A percentile compares a stretch with the other conserved stretches of the same genome.
Conservation (phyloP, 2,888 invertebrate genomes). For the Rhimphoctona megacephalus region DNA sequence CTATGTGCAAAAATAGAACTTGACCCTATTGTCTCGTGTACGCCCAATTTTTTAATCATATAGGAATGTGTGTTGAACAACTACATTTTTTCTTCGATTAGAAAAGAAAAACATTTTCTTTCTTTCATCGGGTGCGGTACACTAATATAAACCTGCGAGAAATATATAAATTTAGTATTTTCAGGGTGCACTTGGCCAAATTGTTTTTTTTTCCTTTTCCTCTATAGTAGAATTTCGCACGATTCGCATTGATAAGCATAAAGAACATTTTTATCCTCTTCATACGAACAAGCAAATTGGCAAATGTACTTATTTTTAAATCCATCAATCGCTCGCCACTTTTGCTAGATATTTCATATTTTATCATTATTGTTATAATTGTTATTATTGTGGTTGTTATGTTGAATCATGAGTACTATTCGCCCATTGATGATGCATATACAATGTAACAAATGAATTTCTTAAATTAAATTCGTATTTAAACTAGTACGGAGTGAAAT, state of each 20-base stretch:
- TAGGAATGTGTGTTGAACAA: conserved; percentile 76
- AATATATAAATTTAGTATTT: conserved; percentile 1
- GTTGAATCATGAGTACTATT: conserved; percentile 68
- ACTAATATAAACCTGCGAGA: conserved; percentile 34
- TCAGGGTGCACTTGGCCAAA: conserved; percentile 8
- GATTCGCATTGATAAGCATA: neutral
- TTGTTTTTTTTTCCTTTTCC: conserved; percentile 1
- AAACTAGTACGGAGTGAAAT: conserved; percentile 57
- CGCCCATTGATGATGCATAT: conserved; percentile 65
- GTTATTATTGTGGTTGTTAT: conserved; percentile 62
- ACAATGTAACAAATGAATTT: conserved; percentile 69
- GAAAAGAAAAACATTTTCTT: neutral
- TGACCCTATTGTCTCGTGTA: conserved; percentile 73
- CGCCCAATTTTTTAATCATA: conserved; percentile 71
- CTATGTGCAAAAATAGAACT: conserved; percentile 80
- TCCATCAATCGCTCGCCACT: conserved; percentile 2
- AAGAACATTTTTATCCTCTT: neutral
- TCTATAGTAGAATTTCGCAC: conserved; percentile 2
- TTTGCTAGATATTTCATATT: conserved; percentile 55
- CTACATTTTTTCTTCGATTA: conserved; percentile 50
- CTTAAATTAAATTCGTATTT: conserved; percentile 61
- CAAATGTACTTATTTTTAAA: conserved; percentile 33
- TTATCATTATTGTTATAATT: conserved; percentile 46
- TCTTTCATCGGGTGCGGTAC: conserved; percentile 52
- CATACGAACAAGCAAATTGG: conserved; percentile 15